Evolutionary conservation across 2,113 vertebrate genomes (phyloP).

Genomic region (Etia nguti): DNA sequence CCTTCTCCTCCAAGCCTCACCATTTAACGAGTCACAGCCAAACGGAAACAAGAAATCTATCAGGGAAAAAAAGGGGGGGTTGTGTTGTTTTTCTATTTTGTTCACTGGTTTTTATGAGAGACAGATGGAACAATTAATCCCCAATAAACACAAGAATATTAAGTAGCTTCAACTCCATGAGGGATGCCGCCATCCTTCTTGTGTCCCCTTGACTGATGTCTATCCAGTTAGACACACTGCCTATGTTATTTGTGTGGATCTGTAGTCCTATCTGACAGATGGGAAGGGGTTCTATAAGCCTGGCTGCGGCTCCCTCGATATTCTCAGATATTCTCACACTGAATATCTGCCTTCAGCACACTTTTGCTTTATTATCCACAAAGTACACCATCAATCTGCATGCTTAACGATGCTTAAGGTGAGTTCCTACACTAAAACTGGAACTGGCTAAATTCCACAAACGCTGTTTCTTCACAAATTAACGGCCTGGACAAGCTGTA

Average conservation of each 20-base stretch:
- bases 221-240: conserved; percentile 17
- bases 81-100: conserved; percentile 47
- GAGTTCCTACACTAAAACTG: not conserved
- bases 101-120: conserved; percentile 60
- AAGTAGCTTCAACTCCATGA: conserved; percentile 62
- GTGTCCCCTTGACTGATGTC: conserved; percentile 21
- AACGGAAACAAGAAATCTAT: conserved; percentile 57
- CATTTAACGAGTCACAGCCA: conserved; percentile 10
- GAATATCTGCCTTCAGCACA: not conserved
- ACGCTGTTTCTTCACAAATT: not conserved
- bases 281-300: conserved; percentile 19
- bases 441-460: not conserved
- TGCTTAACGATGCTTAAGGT: not conserved
- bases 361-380: not conserved
- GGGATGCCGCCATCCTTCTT: conserved; percentile 8
- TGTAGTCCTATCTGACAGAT: conserved; percentile 46
- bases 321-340: not conserved
- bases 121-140: conserved; percentile 89
- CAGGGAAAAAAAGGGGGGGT: conserved; percentile 17
- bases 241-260: conserved; percentile 1
- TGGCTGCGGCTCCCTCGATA: not conserved
- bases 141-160: conserved; percentile 78
- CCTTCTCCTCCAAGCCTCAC: not conserved
- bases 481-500: not conserved
- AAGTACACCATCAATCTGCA: not conserved